Percentiles rank a stretch among this genome's conserved stretches.
Evolutionary conservation across 23 tunicate species (phyloP).

Genomic region (Styela clava): DNA sequence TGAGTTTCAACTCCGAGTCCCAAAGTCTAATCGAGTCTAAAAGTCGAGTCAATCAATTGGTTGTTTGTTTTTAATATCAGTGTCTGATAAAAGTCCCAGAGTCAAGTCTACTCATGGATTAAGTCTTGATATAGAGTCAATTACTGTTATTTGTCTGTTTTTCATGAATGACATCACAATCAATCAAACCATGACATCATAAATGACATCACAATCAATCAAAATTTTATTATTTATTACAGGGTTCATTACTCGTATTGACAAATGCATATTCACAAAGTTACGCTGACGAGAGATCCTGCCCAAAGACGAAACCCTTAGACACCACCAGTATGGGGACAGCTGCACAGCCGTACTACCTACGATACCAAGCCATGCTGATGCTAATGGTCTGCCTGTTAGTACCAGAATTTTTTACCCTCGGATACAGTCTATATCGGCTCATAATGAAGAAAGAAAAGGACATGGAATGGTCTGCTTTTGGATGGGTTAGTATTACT

Average conservation of each 20-base stretch:
- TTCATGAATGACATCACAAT: too few species aligned
- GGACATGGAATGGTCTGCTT: constrained; percentile 21
- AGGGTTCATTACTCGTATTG: constrained; percentile 6
- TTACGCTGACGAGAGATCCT: not conserved
- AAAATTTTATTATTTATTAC: not conserved
- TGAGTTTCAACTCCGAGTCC: too few species aligned
- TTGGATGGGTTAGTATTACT: constrained; percentile 42
- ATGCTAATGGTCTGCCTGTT: constrained; percentile 22
- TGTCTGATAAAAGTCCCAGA: too few species aligned
- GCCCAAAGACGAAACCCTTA: not conserved
- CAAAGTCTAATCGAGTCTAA: too few species aligned
- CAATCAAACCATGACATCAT: too few species aligned
- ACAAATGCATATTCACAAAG: not conserved
- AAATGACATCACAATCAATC: too few species aligned
- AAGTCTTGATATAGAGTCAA: too few species aligned
- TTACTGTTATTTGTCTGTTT: too few species aligned
- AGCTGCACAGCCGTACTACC: constrained; percentile 1
- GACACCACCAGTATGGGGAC: not conserved
- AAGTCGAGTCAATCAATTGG: too few species aligned
- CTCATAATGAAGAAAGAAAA: constrained; percentile 59
- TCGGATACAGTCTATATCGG: constrained; percentile 67
- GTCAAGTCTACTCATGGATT: too few species aligned
- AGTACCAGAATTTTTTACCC: constrained; percentile 67
- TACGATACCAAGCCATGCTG: constrained; percentile 40
- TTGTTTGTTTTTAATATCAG: too few species aligned